phyloP scores from a whole-genome alignment of 2,113 vertebrate genomes.

The Mus spicilegus region DNA sequence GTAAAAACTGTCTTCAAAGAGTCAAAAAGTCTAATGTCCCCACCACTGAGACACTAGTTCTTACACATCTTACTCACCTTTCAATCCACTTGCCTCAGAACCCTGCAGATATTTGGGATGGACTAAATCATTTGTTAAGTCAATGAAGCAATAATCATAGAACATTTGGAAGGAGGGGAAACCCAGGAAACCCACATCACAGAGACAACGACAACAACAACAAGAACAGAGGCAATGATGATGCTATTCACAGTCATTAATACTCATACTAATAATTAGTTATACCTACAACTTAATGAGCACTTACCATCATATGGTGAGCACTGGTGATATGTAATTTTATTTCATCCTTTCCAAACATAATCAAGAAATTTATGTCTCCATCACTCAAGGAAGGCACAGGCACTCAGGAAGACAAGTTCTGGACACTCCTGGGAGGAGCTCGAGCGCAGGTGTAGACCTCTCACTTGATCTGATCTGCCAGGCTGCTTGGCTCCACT shows the following conservation, averaged over 20 bases:
- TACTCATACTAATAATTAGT: not conserved
- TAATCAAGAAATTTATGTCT: not conserved
- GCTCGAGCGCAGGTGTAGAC: fast-evolving
- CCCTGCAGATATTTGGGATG: not conserved
- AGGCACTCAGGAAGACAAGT: not conserved
- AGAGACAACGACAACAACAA: not conserved
- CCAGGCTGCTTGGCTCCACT: fast-evolving
- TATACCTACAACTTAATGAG: constrained; percentile 5
- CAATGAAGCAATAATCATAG: not conserved
- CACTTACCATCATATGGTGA: not conserved
- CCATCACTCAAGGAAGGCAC: not conserved
- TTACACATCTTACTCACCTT: not conserved
- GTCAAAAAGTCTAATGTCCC: not conserved
- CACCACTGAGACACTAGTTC: not conserved
- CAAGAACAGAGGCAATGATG: not conserved
- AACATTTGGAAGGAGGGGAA: not conserved
- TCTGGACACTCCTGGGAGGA: not conserved
- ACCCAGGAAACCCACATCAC: not conserved
- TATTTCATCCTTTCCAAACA: not conserved
- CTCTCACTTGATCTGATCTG: not conserved
- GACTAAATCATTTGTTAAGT: not conserved
- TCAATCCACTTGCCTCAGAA: not conserved
- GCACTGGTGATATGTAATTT: not conserved
- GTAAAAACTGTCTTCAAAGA: not conserved
- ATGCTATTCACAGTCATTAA: not conserved